Evolutionary conservation across 2,888 invertebrate species (phyloP), one percentile per base, ranked within the genome.

Genomic region (Tenthredo scrophulariae): DNA sequence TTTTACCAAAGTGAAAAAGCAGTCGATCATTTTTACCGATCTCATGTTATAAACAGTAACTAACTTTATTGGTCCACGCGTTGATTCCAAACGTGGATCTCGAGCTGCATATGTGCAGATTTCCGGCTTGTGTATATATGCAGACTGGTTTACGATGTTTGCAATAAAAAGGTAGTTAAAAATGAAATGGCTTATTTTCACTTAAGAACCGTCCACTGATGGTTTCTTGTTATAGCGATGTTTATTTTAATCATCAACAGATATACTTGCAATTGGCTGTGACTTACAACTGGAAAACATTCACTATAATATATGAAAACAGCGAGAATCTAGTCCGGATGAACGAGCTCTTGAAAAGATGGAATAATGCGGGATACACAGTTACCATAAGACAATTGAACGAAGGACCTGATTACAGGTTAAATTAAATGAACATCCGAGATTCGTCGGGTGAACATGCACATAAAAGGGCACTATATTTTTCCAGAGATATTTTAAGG

Each of bases 221-320:
- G 43, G 22, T 18, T 22, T 77, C 10, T 77, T 33, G 29, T 75
- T 75, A n/a, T 0, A 29, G 37, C 1, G 7, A 29, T 26, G 1
- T 67, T 33, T 40, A 22, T 74, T 43, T 10, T 1, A 29, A 9
- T 58, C 13, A 58, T 58, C 0, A 22, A 33, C 90, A 95, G 94
- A 95, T 96, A 40, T 95, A 96, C 86, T 94, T 95, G 80, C 96
- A 97, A 90, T 94, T 98, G 84, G 95, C 98, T 5, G 93, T 94
- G 84, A 94, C 95, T 15, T 96, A 96, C 94, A 95, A 96, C 67
- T 99, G 98, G 98, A 95, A 95, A 86, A 95, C 95, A 62, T 98
- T 98, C 91, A 97, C 97, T n/a, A 95, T 99, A 88, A 94, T 99
- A 86, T 99, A 98, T 93, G 98, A 98, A 93, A 95, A 95, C 85